Evolutionary conservation across 2,888 invertebrate genomes (phyloP), one percentile per base, ranked within the genome.

Genomic region (Ecdyonurus torrentis): DNA sequence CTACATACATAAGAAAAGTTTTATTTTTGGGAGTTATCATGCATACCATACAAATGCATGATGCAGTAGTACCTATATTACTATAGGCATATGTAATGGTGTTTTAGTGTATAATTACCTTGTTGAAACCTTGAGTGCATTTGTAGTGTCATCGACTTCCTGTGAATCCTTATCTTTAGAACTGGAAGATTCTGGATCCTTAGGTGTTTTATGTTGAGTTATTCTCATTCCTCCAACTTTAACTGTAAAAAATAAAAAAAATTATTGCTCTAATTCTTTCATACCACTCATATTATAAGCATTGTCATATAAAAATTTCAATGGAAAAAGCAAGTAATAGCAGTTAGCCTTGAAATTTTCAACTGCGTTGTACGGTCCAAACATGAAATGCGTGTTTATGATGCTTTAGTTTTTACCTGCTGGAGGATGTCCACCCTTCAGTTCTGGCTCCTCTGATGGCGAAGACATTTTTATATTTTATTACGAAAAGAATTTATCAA

Each of bases 181-280:
- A 2, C 81, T 75, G 7, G 81, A 72, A 82, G 86, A 18, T 78
- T 78, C 63, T 84, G 83, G 68, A 18, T 71, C 76, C 68, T 84
- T 83, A 3, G 84, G 81, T 1, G 80, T 76, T 75, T 92, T 92
- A 72, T 93, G 88, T 71, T 93, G 92, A 18, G 89, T 91, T 70
- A 93, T 91, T 68, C 93, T 81, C 91, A 91, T 92, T 1, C 92
- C 91, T 61, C 93, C 93, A 64, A 91, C 92, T 79, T 92, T 93
- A 2, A 91, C 92, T 92, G 75, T 61, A 69, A 69, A 65, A 61
- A 50, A 62, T 65, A 61, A 66, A 55, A 61, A 59, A 19, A n/a
- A n/a, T n/a, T n/a, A n/a, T n/a, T n/a, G n/a, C n/a, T n/a, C n/a
- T n/a, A n/a, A n/a, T n/a, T n/a, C n/a, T n/a, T n/a, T n/a, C n/a